Conservation (phyloP, 2,113 vertebrate genomes). For the Hippocampus barbouri region DNA sequence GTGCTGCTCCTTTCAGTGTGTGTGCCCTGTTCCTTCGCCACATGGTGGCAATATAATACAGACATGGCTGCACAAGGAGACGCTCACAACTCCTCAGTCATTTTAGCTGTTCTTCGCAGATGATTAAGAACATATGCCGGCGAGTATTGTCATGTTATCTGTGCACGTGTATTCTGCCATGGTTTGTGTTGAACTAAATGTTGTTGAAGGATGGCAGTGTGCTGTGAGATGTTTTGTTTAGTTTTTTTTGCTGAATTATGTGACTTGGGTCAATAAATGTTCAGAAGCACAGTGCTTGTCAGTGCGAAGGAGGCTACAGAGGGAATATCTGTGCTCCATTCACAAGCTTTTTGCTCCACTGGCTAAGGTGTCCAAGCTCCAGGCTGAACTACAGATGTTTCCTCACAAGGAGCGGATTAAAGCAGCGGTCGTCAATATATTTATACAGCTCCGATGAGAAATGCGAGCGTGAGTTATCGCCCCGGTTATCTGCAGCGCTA, state of each 20-base stretch:
- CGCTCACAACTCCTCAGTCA: no score
- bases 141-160: no score
- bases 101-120: no score
- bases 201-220: no score
- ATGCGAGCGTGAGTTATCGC: constrained; percentile 10
- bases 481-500: background rate
- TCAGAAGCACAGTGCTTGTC: background rate
- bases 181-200: no score
- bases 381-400: constrained; percentile 2
- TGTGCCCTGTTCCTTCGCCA: no score
- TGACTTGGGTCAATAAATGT: background rate
- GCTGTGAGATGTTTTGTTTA: no score
- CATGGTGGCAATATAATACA: no score
- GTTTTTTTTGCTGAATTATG: background rate
- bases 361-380: background rate
- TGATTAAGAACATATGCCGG: no score
- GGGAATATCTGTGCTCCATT: background rate
- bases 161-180: no score
- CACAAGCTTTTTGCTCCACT: background rate
- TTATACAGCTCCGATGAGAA: constrained; percentile 3
- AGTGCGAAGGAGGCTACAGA: background rate
- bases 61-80: no score
- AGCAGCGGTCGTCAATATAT: constrained; percentile 1
- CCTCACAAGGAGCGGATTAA: background rate
- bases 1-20: no score